Evolutionary conservation across 1,140 invertebrate genomes (phyloP), one percentile per base, ranked within the genome.

Genomic region (Dinothrombium tinctorium): DNA sequence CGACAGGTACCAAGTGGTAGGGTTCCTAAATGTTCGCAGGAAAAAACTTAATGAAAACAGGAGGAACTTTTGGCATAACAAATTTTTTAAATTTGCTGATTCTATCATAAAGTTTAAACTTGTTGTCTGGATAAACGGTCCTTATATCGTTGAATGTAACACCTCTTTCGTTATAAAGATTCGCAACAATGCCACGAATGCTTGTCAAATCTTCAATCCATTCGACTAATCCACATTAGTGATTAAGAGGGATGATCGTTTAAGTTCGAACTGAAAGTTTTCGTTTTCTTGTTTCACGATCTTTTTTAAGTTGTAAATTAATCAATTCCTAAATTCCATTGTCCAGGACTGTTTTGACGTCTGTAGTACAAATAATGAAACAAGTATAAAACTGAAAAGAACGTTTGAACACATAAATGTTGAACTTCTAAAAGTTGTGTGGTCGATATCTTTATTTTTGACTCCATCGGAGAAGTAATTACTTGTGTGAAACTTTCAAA

Each of bases 271-370:
- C 87, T 45, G 76, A 73, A 0, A 98, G 64, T 31, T 79, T 64
- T 25, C 83, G 64, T 46, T 76, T 71, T 23, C 84, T 61, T 0
- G 84, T 74, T 52, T 89, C 77, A 0, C 76, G 65, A 53, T 89
- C 76, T 47, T 78, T 73, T 50, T 76, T 69, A 14, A 96, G 59
- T 54, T 83, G 80, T 45, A 76, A 73, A 56, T 98, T 96, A 1
- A 98, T 75, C 31, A 98, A 72, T 70, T 71, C 56, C 84, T 86
- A 53, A 99, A 90, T 60, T 98, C 90, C 84, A 98, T 94, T 29
- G 95, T 62, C 14, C 92, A 69, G 43, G 76, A 83, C 58, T 98
- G 92, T 59, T 83, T 89, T 11, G 12, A 4, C 20, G 12, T 21
- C 14, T 21, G 17, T n/a, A 8, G 3, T 21, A 22, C 33, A 19